These are phyloP conservation scores for Eunapius fragilis DNA, from an alignment of 37 sponge, comb jelly and placozoan genomes.

Conservation along the genomic window DNA sequence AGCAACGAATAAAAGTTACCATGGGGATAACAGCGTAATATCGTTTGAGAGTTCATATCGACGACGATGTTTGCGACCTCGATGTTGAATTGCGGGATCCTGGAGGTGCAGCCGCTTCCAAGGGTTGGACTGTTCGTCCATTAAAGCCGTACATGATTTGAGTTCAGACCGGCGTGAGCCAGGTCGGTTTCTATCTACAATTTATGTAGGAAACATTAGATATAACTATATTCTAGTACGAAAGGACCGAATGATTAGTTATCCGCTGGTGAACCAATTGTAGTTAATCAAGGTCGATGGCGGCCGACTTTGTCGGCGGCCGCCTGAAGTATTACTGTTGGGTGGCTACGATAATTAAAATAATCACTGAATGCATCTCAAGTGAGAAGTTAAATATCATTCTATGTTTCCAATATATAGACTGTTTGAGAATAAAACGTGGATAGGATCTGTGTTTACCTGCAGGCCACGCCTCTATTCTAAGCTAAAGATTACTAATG, in stretches of 20 bases:
- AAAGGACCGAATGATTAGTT: conserved; percentile 76
- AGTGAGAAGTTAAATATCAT: conserved; percentile 58
- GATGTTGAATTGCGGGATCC: conserved; percentile 96
- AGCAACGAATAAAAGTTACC: conserved; percentile 91
- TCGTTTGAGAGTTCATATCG: conserved; percentile 86
- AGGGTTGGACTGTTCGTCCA: conserved; percentile 93
- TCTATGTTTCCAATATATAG: conserved; percentile 45
- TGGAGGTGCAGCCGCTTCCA: conserved; percentile 83
- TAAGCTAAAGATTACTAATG: conserved; percentile 53
- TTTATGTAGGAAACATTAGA: conserved; percentile 60
- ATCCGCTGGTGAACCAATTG: conserved; percentile 76
- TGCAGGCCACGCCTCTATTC: no score
- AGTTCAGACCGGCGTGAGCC: conserved; percentile 92
- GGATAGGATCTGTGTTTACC: conserved; percentile 49
- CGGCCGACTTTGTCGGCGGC: no score
- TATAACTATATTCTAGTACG: conserved; percentile 71
- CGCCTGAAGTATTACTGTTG: conserved; percentile 23
- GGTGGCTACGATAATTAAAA: conserved; percentile 67
- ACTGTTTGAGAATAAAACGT: conserved; percentile 61
- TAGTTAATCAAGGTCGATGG: not conserved
- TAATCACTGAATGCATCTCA: conserved; percentile 74
- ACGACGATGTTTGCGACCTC: conserved; percentile 95
- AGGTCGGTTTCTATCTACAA: conserved; percentile 94
- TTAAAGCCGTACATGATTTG: conserved; percentile 93
- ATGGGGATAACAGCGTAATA: conserved; percentile 96